Percentiles rank a stretch among this genome's conserved stretches.
Evolutionary conservation across 2,888 invertebrate species (phyloP).

Genomic region (Polydrusus tereticollis): DNA sequence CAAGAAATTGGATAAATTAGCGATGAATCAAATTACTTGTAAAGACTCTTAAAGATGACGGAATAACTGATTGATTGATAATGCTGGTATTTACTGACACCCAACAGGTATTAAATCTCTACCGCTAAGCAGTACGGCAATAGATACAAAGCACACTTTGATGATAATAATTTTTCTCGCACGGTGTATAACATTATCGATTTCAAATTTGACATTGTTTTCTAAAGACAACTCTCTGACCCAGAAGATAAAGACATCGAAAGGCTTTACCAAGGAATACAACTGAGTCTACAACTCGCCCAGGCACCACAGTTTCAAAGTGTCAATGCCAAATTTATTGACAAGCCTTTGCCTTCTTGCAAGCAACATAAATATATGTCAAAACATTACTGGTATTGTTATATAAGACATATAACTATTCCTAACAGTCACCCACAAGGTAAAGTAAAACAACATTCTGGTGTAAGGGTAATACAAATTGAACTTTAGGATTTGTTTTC

Average conservation of each 20-base stretch:
- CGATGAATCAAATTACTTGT: too few species aligned
- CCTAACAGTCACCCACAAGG: slow-evolving; percentile 32
- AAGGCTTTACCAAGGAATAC: slow-evolving; percentile 69
- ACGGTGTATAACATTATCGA: neutral
- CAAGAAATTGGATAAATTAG: too few species aligned
- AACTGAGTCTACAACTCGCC: slow-evolving; percentile 64
- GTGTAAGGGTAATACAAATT: too few species aligned
- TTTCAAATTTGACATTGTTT: neutral
- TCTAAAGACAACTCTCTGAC: slow-evolving; percentile 73
- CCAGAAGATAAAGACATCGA: slow-evolving; percentile 67
- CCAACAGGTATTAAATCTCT: too few species aligned
- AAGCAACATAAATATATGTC: slow-evolving; percentile 67
- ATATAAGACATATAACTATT: slow-evolving; percentile 60
- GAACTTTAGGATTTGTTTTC: neutral
- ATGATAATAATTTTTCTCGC: too few species aligned
- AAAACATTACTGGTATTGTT: slow-evolving; percentile 79
- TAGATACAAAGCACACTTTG: too few species aligned
- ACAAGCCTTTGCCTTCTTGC: slow-evolving; percentile 64
- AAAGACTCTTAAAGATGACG: too few species aligned
- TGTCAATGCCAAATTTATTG: slow-evolving; percentile 67
- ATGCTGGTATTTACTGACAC: too few species aligned
- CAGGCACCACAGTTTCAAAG: slow-evolving; percentile 69
- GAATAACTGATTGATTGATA: too few species aligned
- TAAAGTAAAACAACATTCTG: neutral
- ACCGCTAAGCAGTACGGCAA: too few species aligned